Base-by-base conservation (phyloP, 2,113 vertebrate species). In the Dendrocopos noguchii region DNA sequence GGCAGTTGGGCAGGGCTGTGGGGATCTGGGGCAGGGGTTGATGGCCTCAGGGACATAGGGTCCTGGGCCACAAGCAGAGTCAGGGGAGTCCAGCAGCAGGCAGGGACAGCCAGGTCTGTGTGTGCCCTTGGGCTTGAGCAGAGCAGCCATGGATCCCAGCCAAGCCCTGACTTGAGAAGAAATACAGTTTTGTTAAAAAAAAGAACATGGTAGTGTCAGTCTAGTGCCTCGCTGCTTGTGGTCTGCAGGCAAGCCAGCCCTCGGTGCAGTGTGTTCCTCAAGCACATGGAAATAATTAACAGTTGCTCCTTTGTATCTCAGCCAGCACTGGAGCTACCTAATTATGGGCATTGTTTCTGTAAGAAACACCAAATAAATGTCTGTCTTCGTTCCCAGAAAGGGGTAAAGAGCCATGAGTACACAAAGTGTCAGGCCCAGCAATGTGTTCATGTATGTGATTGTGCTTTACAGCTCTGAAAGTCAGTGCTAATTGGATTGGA, bases 341-440 rank as follows among this genome's bases (percentile, higher is more conserved):
- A 91, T 91, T 88, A 79, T 50, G 47, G 65, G 57, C 50, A 91
- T 95, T 95, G 76, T 95, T 88, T 88, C 65, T 91, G 70, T 94
- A 88, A 80, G 57, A 91, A 93, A 90, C 92, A 94, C 91, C 93
- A 96, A 91, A 95, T 95, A 96, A 91, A 93, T 67, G 75, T 90
- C 70, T 59, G 31, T 93, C 90, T 88, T 52, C 31, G 56, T 80
- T 90, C 82, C 56, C 65, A 90, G 36, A 84, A 86, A 60, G 47
- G 42, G 47, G 39, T 71, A 77, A 90, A 52, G 76, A 82, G 75
- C 56, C 60, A 46, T 12, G 59, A 55, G 46, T 36, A 87, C 39
- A 80, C 66, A 91, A 87, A 87, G 29, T 76, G 77, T 87, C 84
- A 80, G 74, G 64, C 46, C 46, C n/a, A 59, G 75, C 0, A 0